Percentiles rank a stretch among this genome's conserved stretches.
These are phyloP conservation scores for Idaea straminata DNA, from an alignment of 2,888 invertebrate genomes.

Conservation along the genomic window DNA sequence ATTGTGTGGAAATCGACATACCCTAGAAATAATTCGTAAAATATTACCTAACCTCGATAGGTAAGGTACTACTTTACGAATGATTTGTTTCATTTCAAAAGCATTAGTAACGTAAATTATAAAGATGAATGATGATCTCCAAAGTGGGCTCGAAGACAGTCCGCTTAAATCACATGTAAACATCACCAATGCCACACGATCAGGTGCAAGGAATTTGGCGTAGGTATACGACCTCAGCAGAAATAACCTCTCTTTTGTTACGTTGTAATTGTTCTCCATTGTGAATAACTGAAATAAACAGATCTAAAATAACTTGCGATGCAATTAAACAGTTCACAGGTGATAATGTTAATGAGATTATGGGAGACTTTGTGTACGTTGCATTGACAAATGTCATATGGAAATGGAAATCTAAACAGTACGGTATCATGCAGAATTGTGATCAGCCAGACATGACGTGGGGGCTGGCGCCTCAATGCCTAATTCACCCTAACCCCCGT, in stretches of 20 bases:
- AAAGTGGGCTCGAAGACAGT: not conserved
- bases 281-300: conserved; percentile 50
- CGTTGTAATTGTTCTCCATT: conserved; percentile 53
- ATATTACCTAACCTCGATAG: no score
- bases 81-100: no score
- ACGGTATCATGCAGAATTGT: no score
- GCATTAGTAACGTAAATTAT: not conserved
- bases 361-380: not conserved
- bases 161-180: conserved; percentile 10
- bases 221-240: conserved; percentile 59
- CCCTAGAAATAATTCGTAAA: no score
- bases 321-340: conserved; percentile 20
- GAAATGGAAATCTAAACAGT: not conserved
- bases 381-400: not conserved
- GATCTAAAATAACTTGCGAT: conserved; percentile 40
- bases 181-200: conserved; percentile 31
- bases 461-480: no score
- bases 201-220: conserved; percentile 52
- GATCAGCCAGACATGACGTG: no score
- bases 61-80: no score
- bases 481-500: not conserved
- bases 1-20: no score
- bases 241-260: conserved; percentile 55
- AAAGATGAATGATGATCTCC: not conserved
- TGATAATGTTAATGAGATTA: conserved; percentile 5